These are phyloP conservation scores for Metridium senile DNA, from an alignment of 92 coral and sea anemone species.

Conservation along the genomic window DNA sequence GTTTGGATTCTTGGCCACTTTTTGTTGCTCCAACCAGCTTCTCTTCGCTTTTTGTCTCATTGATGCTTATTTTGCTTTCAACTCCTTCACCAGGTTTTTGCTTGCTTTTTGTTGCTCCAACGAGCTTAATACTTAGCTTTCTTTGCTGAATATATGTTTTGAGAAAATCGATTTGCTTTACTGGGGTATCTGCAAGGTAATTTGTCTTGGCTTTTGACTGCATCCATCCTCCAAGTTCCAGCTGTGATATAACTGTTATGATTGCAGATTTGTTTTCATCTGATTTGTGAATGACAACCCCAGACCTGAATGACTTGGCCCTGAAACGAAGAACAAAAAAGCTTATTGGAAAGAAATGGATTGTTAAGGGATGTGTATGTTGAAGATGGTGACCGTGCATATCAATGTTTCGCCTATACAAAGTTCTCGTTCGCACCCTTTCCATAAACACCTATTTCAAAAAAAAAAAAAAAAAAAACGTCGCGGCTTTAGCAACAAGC, in stretches of 20 bases:
- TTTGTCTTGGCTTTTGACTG: slow-evolving; percentile 68
- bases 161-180: slow-evolving; percentile 68
- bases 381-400: no score
- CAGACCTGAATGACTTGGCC: slow-evolving; percentile 77
- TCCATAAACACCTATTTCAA: no score
- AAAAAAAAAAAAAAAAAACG: no score
- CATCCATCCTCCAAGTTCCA: slow-evolving; percentile 77
- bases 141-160: slow-evolving; percentile 63
- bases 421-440: no score
- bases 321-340: slow-evolving; percentile 18
- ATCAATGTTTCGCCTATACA: no score
- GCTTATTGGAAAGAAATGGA: no score
- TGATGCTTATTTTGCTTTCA: background rate
- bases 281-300: slow-evolving; percentile 73
- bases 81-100: background rate
- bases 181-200: slow-evolving; percentile 72
- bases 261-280: slow-evolving; percentile 72
- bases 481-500: no score
- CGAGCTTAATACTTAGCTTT: slow-evolving; percentile 12
- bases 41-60: no score
- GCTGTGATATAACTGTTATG: slow-evolving; percentile 68
- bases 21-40: background rate
- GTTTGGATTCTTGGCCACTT: background rate
- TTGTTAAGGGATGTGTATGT: no score
- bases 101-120: background rate